Evolutionary conservation across 2,797 vertebrate species (phyloP).

Genomic region (Artibeus lituratus): DNA sequence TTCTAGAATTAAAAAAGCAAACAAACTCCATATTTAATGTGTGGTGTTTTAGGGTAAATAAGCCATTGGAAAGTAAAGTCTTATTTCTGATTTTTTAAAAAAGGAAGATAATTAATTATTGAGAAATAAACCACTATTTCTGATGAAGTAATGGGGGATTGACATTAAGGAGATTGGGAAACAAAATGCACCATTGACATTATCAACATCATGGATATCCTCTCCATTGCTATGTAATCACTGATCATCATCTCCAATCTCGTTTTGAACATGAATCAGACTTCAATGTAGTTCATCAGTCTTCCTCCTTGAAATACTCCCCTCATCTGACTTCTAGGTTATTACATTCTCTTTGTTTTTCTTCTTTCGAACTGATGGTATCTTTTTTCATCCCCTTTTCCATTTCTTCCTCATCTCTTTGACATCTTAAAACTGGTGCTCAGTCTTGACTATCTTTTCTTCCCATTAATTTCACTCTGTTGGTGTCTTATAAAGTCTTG

Average conservation of each 20-base stretch:
- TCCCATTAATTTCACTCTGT: neutral
- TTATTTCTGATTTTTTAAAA: neutral
- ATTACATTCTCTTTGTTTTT: neutral
- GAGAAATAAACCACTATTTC: neutral
- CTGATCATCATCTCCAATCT: neutral
- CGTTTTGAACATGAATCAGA: neutral
- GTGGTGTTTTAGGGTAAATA: neutral
- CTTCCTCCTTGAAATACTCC: neutral
- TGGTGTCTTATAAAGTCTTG: neutral
- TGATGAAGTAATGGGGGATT: neutral
- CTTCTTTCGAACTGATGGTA: neutral
- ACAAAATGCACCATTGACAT: neutral
- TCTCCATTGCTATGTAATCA: neutral
- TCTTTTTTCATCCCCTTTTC: neutral
- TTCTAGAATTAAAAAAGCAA: neutral
- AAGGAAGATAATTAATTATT: neutral
- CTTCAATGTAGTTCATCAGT: neutral
- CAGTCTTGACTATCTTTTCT: neutral
- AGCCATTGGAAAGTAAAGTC: neutral
- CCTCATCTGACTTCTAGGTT: neutral
- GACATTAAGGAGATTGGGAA: neutral
- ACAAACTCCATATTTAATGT: neutral
- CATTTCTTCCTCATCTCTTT: neutral
- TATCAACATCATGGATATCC: neutral
- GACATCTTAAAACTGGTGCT: neutral